Percentiles rank a stretch among this genome's conserved stretches.
Evolutionary conservation across 1,140 invertebrate genomes (phyloP).

Genomic region (Aphelinus certus): DNA sequence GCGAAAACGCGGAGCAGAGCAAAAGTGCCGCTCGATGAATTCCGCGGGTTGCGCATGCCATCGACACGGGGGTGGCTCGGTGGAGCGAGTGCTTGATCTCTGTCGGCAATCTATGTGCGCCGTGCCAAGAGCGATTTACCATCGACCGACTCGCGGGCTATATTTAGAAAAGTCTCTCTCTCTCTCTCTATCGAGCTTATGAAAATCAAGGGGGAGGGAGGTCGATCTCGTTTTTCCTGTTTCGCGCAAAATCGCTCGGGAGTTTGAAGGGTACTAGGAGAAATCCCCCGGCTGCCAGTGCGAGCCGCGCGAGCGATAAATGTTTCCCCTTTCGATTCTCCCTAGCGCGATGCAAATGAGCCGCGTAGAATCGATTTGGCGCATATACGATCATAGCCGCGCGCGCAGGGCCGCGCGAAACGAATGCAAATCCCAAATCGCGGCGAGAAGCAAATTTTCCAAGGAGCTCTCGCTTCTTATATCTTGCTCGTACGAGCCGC

Average conservation of each 20-base stretch:
- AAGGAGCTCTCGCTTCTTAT: neutral
- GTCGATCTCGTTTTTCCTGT: slow-evolving; percentile 18
- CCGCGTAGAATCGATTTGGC: slow-evolving; percentile 24
- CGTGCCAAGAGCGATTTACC: slow-evolving; percentile 3
- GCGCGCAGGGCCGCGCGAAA: neutral
- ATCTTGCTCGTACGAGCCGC: neutral
- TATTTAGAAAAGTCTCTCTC: neutral
- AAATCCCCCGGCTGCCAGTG: slow-evolving; percentile 1
- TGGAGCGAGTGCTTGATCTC: too few relatives aligned
- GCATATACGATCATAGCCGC: slow-evolving; percentile 10
- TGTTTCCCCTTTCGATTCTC: slow-evolving; percentile 1
- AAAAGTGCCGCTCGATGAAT: too few relatives aligned
- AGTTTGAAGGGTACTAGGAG: neutral
- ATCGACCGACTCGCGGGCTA: neutral
- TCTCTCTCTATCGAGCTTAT: slow-evolving; percentile 15
- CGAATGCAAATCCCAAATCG: slow-evolving; percentile 27
- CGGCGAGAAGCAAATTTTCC: slow-evolving; percentile 32
- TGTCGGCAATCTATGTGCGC: too few relatives aligned
- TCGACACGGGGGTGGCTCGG: too few relatives aligned
- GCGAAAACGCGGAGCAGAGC: too few relatives aligned
- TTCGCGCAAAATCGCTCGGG: slow-evolving; percentile 13
- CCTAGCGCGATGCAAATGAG: slow-evolving; percentile 29
- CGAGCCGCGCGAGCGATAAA: slow-evolving; percentile 12
- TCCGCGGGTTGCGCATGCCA: too few relatives aligned
- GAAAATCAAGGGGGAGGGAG: slow-evolving; percentile 5